A percentile compares a stretch with the other conserved stretches of the same genome.
Evolutionary conservation across 1,140 invertebrate species (phyloP).

Genomic region (Trinorchestia longiramus): DNA sequence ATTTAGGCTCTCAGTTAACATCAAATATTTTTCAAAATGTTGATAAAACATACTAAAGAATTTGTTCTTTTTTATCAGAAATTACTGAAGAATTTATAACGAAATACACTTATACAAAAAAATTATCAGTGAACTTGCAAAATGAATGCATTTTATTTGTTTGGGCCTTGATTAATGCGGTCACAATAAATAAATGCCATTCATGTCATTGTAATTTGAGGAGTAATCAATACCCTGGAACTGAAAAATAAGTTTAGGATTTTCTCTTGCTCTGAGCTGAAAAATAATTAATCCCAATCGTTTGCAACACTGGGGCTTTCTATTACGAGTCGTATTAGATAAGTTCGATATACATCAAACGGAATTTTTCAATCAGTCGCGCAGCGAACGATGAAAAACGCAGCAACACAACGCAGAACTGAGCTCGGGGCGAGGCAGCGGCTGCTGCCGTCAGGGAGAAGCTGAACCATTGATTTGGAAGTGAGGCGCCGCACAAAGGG

Average conservation of each 20-base stretch:
- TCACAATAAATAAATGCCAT: not conserved
- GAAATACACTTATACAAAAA: not conserved
- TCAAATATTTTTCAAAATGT: not conserved
- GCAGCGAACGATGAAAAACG: not conserved
- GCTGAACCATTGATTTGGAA: not conserved
- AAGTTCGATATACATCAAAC: not conserved
- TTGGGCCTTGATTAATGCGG: not conserved
- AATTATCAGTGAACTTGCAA: not conserved
- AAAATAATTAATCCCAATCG: not conserved
- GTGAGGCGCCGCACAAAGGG: conserved; percentile 22
- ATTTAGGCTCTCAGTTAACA: too few species aligned
- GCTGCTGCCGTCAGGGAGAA: not conserved
- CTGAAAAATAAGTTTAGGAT: not conserved
- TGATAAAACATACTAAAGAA: not conserved
- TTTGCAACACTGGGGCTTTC: not conserved
- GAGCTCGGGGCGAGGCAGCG: too few species aligned
- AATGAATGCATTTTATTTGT: not conserved
- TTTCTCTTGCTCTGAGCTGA: not conserved
- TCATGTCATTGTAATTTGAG: not conserved
- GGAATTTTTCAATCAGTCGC: not conserved
- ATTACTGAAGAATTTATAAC: not conserved
- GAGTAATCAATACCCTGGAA: not conserved
- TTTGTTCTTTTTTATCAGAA: not conserved
- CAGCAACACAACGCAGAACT: not conserved
- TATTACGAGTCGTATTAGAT: not conserved